Conservation (phyloP, 53 echinoderm and acorn worm genomes). For the Paracentrotus lividus region DNA sequence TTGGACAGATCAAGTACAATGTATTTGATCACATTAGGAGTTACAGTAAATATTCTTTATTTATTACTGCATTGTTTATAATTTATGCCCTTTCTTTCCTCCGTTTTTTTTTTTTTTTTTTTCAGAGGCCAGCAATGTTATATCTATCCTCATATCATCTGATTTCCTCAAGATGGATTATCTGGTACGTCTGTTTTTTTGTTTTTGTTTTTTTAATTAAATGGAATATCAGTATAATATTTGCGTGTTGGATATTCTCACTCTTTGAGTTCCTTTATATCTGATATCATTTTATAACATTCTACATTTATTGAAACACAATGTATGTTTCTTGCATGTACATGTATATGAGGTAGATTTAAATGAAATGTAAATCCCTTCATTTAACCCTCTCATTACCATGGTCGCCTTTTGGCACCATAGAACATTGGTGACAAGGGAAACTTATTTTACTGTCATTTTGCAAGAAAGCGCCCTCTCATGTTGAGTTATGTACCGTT, state of each 20-base stretch:
- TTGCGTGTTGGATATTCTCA: background rate
- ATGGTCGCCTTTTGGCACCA: too few relatives aligned
- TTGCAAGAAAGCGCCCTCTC: too few relatives aligned
- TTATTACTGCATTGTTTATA: background rate
- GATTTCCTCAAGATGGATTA: slow-evolving; percentile 98
- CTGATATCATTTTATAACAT: background rate
- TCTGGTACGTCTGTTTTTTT: slow-evolving; percentile 76
- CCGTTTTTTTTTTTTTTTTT: background rate
- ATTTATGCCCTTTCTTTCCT: background rate
- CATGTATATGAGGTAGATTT: background rate
- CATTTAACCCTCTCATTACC: too few relatives aligned
- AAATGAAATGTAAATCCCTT: too few relatives aligned
- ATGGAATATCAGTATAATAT: background rate
- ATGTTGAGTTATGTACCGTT: too few relatives aligned
- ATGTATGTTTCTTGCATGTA: background rate
- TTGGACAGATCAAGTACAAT: too few relatives aligned
- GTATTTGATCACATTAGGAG: too few relatives aligned
- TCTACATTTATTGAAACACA: too few relatives aligned
- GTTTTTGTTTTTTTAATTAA: background rate
- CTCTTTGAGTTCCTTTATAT: background rate
- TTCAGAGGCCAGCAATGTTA: slow-evolving; percentile 95
- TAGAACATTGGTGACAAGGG: too few relatives aligned
- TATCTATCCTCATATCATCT: slow-evolving; percentile 97
- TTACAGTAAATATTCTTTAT: background rate
- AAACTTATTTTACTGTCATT: too few relatives aligned